Evolutionary conservation across 2,113 vertebrate genomes (phyloP), one percentile per base, ranked within the genome.

Genomic region (Tragelaphus scriptus): DNA sequence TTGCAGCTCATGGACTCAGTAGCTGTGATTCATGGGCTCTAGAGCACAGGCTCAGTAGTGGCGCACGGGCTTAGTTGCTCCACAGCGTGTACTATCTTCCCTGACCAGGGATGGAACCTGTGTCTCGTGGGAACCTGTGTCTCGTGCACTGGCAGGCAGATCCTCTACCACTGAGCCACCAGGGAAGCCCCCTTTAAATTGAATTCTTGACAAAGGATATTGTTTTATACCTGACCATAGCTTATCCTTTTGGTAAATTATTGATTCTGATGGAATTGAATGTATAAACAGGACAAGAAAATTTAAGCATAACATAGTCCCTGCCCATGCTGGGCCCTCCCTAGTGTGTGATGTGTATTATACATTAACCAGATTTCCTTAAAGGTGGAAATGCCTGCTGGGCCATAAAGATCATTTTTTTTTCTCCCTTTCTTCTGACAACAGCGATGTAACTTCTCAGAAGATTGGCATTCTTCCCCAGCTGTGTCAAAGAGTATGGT

Each of bases 31-130:
- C n/a, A 23, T 40, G 68, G 68, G 68, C 68, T 71, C 68, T 5
- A 23, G 68, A 11, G 68, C 19, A 71, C 68, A 36, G 68, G 68
- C 68, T 71, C 65, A 71, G n/a, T 0, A 36, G n/a, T 21, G 65
- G 65, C 9, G 1, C 9, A 23, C 2, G 0, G n/a, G n/a, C 9
- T 71, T 23, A 71, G 65, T 6, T 71, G 68, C 32, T 40, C 9
- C n/a, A 36, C 19, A 21, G 68, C 68, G 23, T 36, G 68, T 71
- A 36, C n/a, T 5, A 6, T 71, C 68, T 71, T 36, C 68, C 68
- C n/a, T 71, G n/a, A 40, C 68, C 19, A 71, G 68, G 68, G 68
- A 40, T 36, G 32, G 68, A 71, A 40, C 68, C n/a, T 40, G 68
- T 71, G n/a, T n/a, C n/a, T n/a, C n/a, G n/a, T n/a, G n/a, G 32